phyloP scores from a whole-genome alignment of 2,113 vertebrate species.

The Saimiri boliviensis region DNA sequence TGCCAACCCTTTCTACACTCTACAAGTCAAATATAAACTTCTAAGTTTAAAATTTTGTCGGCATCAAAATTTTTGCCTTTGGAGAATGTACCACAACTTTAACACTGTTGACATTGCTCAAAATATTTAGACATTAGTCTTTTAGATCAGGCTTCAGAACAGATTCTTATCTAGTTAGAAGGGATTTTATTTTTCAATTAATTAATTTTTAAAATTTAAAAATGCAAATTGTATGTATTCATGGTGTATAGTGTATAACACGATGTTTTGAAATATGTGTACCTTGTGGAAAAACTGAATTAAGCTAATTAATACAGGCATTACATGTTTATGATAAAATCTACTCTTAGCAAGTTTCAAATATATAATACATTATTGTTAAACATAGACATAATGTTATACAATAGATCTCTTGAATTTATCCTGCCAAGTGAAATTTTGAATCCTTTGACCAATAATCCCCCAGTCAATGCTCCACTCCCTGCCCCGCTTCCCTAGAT shows the following conservation, averaged over 20 bases:
- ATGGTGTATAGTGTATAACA: background rate
- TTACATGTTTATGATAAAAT: background rate
- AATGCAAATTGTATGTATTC: background rate
- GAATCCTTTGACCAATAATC: background rate
- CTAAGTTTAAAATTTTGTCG: background rate
- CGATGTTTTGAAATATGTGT: background rate
- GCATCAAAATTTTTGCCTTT: background rate
- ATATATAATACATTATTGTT: background rate
- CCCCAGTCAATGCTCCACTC: background rate
- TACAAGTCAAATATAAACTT: background rate
- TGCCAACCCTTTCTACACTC: background rate
- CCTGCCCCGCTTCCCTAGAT: background rate
- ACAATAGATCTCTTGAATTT: background rate
- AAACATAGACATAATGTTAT: background rate
- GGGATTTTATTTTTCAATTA: background rate
- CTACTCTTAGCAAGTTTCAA: background rate
- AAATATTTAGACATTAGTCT: background rate
- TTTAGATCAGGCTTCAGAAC: background rate
- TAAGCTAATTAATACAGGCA: background rate
- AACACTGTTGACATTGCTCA: background rate
- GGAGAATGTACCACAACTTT: background rate
- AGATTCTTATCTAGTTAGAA: background rate
- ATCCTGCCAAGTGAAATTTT: background rate
- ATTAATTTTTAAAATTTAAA: background rate
- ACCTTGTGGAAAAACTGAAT: background rate